Base-by-base conservation (phyloP, 2,888 invertebrate species). In the Eupithecia tripunctaria region DNA sequence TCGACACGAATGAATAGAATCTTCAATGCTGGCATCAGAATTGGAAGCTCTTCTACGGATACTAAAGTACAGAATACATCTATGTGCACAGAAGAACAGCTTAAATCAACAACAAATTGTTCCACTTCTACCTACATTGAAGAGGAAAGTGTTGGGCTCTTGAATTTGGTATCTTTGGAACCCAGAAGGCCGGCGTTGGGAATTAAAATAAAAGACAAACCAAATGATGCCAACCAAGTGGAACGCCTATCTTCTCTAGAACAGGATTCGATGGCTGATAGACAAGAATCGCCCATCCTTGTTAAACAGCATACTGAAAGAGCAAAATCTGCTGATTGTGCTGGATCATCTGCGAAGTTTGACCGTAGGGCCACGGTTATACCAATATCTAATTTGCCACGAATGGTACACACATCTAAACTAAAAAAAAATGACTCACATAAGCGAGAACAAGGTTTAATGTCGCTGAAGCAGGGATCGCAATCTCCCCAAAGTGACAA, bases 11-110 rank as follows among this genome's bases (percentile, higher is more conserved):
- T 85, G 32, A 80, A 89, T 8, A 87, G 84, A 63, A 77, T 82
- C 32, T 87, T 82, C 73, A 77, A 83, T 21, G 78, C 83, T 2
- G 89, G 86, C 12, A 82, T 90, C 41, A 88, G 86, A 82, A 89
- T 89, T 73, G 83, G 78, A 25, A 85, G 89, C 59, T 86, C 86
- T 2, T 72, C 47, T 56, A 78, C 78, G 12, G 80, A 86, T 60
- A 56, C 72, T 12, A 78, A 76, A 68, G 77, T 75, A 2, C 81
- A 82, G 21, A 82, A 77, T 14, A 80, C 75, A 15, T 85, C 88
- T 76, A 88, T 84, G 78, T 84, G 85, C 5, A 88, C 87, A 25
- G 29, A 66, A 21, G 60, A 66, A 62, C 7, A 68, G 10, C 47
- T 41, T 25, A 68, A 68, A 14, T 80, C 80, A 36, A 80, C 78